Evolutionary conservation across 2,888 invertebrate genomes (phyloP).

Genomic region (Celastrina argiolus): DNA sequence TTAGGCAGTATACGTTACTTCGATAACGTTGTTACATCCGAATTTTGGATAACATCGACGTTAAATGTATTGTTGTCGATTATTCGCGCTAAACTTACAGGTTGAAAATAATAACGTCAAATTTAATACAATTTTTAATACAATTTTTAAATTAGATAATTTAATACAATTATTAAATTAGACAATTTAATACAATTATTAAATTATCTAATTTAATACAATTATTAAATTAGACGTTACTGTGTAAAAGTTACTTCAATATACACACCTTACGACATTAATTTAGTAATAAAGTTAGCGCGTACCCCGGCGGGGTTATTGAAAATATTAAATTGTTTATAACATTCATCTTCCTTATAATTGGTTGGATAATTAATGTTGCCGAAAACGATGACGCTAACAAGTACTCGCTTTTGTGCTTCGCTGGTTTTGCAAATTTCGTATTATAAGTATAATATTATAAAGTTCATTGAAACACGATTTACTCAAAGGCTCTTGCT

Average conservation of each 20-base stretch:
- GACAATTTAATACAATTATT: too few relatives aligned
- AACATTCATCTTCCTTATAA: neutral
- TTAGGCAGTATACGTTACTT: too few relatives aligned
- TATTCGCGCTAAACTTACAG: too few relatives aligned
- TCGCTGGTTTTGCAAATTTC: neutral
- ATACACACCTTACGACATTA: neutral
- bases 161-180: too few relatives aligned
- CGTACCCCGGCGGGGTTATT: neutral
- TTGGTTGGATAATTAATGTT: conserved; percentile 3
- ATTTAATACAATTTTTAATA: too few relatives aligned
- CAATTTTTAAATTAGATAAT: too few relatives aligned
- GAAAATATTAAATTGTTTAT: conserved; percentile 4
- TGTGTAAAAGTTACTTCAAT: neutral
- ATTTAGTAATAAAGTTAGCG: neutral
- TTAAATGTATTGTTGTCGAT: too few relatives aligned
- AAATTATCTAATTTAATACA: too few relatives aligned
- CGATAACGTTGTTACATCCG: too few relatives aligned
- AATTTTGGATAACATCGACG: too few relatives aligned
- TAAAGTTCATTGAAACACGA: neutral
- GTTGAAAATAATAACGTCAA: too few relatives aligned
- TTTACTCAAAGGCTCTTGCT: neutral
- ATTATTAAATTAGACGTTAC: too few relatives aligned
- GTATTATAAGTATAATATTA: neutral
- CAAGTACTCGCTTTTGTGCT: conserved; percentile 1
- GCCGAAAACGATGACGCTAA: neutral